These are phyloP conservation scores for Phoxinus phoxinus DNA, from an alignment of 2,113 vertebrate genomes.

Conservation along the genomic window DNA sequence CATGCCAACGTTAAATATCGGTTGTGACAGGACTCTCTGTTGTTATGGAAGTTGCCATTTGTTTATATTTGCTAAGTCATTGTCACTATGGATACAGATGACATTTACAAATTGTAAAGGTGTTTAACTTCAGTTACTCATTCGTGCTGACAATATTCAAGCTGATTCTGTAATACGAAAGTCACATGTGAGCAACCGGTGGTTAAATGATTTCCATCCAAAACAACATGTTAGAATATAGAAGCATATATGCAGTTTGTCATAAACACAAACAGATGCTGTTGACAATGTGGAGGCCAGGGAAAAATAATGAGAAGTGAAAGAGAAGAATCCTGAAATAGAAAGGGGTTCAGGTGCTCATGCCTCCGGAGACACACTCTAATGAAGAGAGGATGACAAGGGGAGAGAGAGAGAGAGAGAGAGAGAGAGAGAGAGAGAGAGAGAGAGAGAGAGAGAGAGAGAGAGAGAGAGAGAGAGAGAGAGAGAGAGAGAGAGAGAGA, in stretches of 20 bases:
- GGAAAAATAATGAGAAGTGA: constrained; percentile 25
- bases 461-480: constrained; percentile 6
- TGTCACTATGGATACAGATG: constrained; percentile 1
- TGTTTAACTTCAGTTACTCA: constrained; percentile 5
- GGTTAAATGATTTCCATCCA: neutral
- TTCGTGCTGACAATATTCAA: neutral
- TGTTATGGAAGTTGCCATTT: neutral
- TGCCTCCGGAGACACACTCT: neutral
- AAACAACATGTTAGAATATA: neutral
- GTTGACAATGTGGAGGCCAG: neutral
- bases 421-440: neutral
- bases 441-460: neutral
- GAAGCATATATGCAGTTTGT: neutral
- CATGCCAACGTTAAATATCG: neutral
- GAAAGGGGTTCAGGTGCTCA: constrained; percentile 23
- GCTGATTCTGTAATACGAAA: neutral
- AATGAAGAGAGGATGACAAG: constrained; percentile 29
- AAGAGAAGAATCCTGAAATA: neutral
- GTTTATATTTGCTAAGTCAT: neutral
- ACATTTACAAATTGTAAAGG: neutral
- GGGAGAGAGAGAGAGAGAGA: constrained; percentile 21
- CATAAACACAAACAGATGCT: constrained; percentile 6
- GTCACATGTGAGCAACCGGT: neutral
- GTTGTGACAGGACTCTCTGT: neutral
- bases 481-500: neutral